Conservation (phyloP, 2,797 vertebrate genomes). For the Crypturellus tataupa region DNA sequence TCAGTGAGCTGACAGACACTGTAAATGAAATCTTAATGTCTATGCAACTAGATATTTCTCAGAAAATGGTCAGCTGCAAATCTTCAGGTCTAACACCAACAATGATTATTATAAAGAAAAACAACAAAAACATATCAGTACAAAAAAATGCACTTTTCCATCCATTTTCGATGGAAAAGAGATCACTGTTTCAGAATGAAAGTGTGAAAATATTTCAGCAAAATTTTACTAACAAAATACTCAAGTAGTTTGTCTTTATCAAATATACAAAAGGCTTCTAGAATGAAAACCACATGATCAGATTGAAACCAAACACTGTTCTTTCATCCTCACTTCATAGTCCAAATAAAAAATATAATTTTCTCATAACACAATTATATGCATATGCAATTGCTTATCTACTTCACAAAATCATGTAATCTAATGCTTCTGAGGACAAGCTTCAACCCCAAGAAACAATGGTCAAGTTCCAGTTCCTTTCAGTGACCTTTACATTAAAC, state of each 20-base stretch:
- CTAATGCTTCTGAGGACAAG: neutral
- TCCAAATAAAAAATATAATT: neutral
- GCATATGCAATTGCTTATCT: neutral
- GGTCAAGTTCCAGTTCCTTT: conserved; percentile 23
- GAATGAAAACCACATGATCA: neutral
- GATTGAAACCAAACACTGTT: neutral
- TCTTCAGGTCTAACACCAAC: neutral
- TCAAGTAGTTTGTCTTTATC: neutral
- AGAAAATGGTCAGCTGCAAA: conserved; percentile 31
- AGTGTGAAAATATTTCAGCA: neutral
- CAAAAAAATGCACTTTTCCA: neutral
- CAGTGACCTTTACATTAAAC: neutral
- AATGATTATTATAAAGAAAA: neutral
- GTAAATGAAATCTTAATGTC: conserved; percentile 10
- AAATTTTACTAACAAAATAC: neutral
- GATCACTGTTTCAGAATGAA: neutral
- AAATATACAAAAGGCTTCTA: neutral
- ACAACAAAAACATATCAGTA: neutral
- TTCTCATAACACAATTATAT: neutral
- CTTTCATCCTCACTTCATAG: neutral
- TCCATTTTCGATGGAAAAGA: neutral
- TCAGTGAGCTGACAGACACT: conserved; percentile 8
- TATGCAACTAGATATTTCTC: neutral
- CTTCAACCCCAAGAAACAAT: conserved; percentile 1
- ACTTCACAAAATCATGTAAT: neutral